A percentile compares a stretch with the other conserved stretches of the same genome.
These are phyloP conservation scores for Aphaenogaster floridana DNA, from an alignment of 1,140 invertebrate species.

Conservation along the genomic window DNA sequence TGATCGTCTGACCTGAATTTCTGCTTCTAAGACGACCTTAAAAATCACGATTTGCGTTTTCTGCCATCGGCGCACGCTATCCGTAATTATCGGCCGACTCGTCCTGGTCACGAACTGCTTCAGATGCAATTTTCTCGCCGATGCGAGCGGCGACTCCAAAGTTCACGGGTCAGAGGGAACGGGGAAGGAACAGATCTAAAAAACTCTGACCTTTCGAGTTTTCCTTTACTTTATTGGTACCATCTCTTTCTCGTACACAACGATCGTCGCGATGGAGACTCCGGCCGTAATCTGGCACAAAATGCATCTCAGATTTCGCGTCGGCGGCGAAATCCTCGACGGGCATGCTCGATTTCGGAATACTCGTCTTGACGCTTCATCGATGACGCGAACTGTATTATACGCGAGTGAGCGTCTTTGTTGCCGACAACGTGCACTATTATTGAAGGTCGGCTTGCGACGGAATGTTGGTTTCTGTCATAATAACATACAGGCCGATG, in stretches of 20 bases:
- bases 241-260: constrained; percentile 43
- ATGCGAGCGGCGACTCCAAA: neutral
- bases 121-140: neutral
- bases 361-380: neutral
- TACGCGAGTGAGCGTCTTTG: neutral
- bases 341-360: neutral
- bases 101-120: neutral
- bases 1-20: constrained; percentile 58
- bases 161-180: neutral
- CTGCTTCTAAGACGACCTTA: neutral
- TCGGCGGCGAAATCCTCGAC: neutral
- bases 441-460: neutral
- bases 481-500: neutral
- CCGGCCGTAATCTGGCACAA: constrained; percentile 20
- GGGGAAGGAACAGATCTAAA: neutral
- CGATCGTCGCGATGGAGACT: constrained; percentile 42
- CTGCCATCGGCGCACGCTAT: constrained; percentile 51
- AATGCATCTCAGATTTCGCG: neutral
- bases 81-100: constrained; percentile 55
- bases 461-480: constrained; percentile 1
- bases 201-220: neutral
- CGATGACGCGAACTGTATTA: neutral
- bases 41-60: constrained; percentile 52
- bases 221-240: constrained; percentile 58
- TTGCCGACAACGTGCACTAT: neutral